These are phyloP conservation scores for Nemopilema nomurai DNA, from an alignment of 30 jellyfish, hydroid and myxozoan species.

Conservation along the genomic window DNA sequence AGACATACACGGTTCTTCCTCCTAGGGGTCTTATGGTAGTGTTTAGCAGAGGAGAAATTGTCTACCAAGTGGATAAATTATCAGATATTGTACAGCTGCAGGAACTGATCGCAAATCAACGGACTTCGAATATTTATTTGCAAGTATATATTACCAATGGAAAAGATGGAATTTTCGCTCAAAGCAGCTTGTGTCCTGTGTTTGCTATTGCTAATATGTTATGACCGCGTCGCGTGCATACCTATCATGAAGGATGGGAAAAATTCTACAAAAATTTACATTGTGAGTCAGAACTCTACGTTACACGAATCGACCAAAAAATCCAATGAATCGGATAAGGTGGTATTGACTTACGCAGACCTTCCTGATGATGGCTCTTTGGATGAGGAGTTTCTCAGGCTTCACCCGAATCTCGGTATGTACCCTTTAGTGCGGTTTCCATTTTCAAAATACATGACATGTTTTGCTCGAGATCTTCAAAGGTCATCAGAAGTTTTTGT, in stretches of 20 bases:
- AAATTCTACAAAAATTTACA: slow-evolving; percentile 17
- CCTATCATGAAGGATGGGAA: slow-evolving; percentile 37
- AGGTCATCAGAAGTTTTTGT: slow-evolving; percentile 7
- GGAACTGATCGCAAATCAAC: neutral
- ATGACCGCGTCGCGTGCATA: slow-evolving; percentile 26
- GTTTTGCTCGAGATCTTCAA: slow-evolving; percentile 4
- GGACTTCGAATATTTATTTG: neutral
- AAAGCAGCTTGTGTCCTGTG: neutral
- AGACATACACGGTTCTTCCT: neutral
- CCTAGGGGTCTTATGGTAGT: neutral
- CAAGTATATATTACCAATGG: neutral
- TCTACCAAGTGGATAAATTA: neutral
- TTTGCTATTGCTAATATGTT: slow-evolving; percentile 1
- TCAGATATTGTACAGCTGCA: neutral
- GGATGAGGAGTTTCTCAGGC: slow-evolving; percentile 40
- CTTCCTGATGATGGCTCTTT: slow-evolving; percentile 65
- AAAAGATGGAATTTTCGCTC: slow-evolving; percentile 10
- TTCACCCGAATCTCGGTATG: slow-evolving; percentile 7
- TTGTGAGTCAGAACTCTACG: neutral
- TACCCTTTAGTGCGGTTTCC: neutral
- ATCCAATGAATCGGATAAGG: neutral
- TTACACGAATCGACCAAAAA: neutral
- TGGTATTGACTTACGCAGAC: slow-evolving; percentile 38
- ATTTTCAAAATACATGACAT: neutral
- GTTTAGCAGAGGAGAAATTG: neutral